Conservation (phyloP, 2,113 vertebrate genomes). For the Arvicanthis niloticus region DNA sequence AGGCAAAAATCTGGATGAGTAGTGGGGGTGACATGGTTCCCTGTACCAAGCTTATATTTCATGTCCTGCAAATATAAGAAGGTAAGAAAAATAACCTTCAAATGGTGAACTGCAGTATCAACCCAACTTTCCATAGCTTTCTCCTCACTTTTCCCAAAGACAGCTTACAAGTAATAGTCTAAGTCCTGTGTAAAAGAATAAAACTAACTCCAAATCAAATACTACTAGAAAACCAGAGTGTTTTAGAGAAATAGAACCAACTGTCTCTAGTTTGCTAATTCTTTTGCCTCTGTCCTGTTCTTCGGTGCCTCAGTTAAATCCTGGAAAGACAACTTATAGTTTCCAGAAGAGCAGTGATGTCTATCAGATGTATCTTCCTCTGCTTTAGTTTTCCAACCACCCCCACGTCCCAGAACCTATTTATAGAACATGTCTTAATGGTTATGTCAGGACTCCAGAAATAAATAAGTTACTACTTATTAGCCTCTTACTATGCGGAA, state of each 20-base stretch:
- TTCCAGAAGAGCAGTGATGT: not conserved
- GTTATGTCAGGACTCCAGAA: not conserved
- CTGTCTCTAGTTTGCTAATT: not conserved
- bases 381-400: not conserved
- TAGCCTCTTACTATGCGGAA: not conserved
- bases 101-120: not conserved
- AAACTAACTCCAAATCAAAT: not conserved
- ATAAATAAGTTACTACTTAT: not conserved
- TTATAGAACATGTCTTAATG: not conserved
- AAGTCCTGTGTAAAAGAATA: not conserved
- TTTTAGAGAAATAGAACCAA: not conserved
- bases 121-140: not conserved
- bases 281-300: not conserved
- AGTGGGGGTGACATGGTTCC: not conserved
- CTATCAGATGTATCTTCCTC: not conserved
- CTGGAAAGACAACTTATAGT: not conserved
- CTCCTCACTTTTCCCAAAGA: not conserved
- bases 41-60: not conserved
- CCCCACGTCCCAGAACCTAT: not conserved
- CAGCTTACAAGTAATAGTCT: not conserved
- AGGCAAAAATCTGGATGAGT: not conserved
- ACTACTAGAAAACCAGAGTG: not conserved
- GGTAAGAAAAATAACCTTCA: not conserved
- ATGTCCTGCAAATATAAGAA: not conserved
- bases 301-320: not conserved